Base-by-base conservation (phyloP, 1,140 invertebrate species). In the Thaumatotibia leucotreta region DNA sequence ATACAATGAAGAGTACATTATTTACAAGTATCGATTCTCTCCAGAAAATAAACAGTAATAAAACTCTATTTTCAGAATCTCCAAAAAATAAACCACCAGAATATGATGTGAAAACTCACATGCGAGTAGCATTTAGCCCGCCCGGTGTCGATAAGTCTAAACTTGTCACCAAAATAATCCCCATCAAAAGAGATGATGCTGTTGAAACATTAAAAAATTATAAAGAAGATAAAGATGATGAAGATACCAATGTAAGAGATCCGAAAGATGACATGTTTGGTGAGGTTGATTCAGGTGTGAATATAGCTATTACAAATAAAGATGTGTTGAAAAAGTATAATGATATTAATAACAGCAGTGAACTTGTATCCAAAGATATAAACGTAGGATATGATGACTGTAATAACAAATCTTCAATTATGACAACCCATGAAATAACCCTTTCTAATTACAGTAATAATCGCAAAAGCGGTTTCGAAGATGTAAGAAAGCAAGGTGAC, bases 251-350 rank as follows among this genome's bases (percentile, higher is more conserved):
- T 45, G 61, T 62, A 32, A 11, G 24, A 1, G 64, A 45, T 2
- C 23, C n/a, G 0, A 23, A 50, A 6, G 8, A 63, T 33, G 66
- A 74, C 58, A 63, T 66, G 24, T 71, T 64, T 45, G 66, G 23
- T 10, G 70, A 70, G 22, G 54, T 74, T 17, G 78, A 82, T 61
- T 76, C 82, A 3, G 67, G 71, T 65, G 31, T 75, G 10, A 69
- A 73, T 49, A 10, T 80, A 20, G 33, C 75, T 54, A 76, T 83
- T 52, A 69, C 72, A 50, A 78, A 80, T 33, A 68, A 71, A 65
- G 72, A 76, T 6, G 6, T 31, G 29, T 31, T 78, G 8, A 71
- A 69, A 27, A 54, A 64, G 1, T 32, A 32, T 11, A 33, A 62
- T 35, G 11, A 62, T 29, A n/a, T 31, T 32, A 31, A 33, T 31